Conservation (phyloP, 2,797 vertebrate genomes). For the Muscicapa striata region DNA sequence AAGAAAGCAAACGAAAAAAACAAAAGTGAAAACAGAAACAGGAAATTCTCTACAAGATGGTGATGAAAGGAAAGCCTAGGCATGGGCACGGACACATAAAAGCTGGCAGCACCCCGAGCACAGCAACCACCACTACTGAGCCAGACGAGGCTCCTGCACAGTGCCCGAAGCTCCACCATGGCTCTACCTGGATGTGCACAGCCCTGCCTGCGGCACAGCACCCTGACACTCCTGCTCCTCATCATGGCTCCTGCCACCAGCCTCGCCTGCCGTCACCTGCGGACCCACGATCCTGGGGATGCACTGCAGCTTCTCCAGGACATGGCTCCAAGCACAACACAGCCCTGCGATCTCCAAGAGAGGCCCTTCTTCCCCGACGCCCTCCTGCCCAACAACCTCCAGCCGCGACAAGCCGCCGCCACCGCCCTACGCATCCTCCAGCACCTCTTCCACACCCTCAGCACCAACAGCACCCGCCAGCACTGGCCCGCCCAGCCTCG, state of each 20-base stretch:
- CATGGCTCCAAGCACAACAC: not conserved
- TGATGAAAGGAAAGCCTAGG: not conserved
- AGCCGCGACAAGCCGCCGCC: not conserved
- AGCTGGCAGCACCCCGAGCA: accelerated
- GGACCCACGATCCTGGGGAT: accelerated
- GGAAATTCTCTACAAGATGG: not conserved
- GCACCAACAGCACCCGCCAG: accelerated
- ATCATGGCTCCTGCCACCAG: accelerated
- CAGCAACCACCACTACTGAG: not conserved
- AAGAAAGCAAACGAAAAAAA: not conserved
- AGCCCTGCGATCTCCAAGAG: not conserved
- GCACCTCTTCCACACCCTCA: not conserved
- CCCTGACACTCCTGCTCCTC: not conserved
- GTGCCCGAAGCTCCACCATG: not conserved
- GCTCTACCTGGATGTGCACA: not conserved
- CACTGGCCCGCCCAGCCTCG: not conserved
- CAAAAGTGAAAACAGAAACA: not conserved
- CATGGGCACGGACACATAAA: not conserved
- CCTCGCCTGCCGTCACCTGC: not conserved
- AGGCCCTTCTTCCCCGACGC: not conserved
- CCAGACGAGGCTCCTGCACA: not conserved
- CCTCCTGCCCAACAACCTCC: not conserved
- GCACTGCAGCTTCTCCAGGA: not conserved
- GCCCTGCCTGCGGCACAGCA: accelerated
- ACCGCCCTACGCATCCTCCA: not conserved